Conservation (phyloP, 2,113 vertebrate genomes). For the Oophaga pumilio region DNA sequence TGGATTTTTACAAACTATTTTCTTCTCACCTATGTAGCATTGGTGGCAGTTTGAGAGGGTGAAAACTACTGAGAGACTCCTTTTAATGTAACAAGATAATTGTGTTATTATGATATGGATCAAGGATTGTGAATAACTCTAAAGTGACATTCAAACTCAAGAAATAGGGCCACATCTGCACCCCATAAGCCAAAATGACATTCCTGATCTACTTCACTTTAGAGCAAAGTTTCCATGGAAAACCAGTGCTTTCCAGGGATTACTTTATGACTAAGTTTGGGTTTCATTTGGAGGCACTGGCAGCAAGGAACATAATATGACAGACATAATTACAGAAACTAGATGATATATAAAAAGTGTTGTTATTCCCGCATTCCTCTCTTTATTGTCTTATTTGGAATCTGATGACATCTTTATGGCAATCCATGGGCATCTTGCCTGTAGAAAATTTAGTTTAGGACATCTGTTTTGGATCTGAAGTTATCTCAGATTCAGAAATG, state of each 20-base stretch:
- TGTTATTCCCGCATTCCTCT: background rate
- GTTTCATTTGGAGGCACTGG: background rate
- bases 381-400: slow-evolving; percentile 7
- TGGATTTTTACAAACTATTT: too few relatives aligned
- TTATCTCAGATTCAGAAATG: background rate
- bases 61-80: too few relatives aligned
- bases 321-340: background rate
- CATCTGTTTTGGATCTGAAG: background rate
- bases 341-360: slow-evolving; percentile 1
- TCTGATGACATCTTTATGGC: slow-evolving; percentile 28
- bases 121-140: background rate
- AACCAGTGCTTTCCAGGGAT: background rate
- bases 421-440: background rate
- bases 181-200: background rate
- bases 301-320: background rate
- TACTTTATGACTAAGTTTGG: background rate
- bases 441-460: background rate
- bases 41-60: too few relatives aligned
- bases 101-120: too few relatives aligned
- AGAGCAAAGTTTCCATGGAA: background rate
- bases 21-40: too few relatives aligned
- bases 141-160: background rate
- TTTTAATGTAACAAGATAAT: too few relatives aligned
- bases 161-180: background rate
- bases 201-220: background rate